Evolutionary conservation across 2,797 vertebrate genomes (phyloP).

Genomic region (Lepilemur septentrionalis): DNA sequence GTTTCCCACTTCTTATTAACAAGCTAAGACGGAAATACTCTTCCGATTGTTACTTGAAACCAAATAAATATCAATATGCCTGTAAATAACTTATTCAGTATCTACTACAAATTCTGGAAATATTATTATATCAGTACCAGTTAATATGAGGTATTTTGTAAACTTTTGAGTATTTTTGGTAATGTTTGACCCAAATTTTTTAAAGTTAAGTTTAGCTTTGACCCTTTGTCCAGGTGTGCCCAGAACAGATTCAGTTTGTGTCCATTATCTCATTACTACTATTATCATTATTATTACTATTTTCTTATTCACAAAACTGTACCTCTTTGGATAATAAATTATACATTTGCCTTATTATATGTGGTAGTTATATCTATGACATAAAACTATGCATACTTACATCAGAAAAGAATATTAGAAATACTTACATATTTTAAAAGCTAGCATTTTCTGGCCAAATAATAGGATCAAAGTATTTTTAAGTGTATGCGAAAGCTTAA

Average conservation of each 20-base stretch:
- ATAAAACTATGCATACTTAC: not conserved
- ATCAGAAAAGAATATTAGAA: slow-evolving; percentile 14
- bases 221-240: not conserved
- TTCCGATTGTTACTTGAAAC: slow-evolving; percentile 25
- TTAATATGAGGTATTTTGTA: not conserved
- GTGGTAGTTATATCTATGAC: not conserved
- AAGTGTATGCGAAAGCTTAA: slow-evolving; percentile 12
- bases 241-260: not conserved
- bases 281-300: not conserved
- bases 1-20: not conserved
- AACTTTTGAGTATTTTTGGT: not conserved
- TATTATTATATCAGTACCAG: not conserved
- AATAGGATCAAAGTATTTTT: not conserved
- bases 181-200: not conserved
- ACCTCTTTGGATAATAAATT: slow-evolving; percentile 9
- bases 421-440: slow-evolving; percentile 27
- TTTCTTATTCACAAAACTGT: not conserved
- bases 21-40: not conserved
- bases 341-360: not conserved
- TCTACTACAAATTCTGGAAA: not conserved
- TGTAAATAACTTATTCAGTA: slow-evolving; percentile 11
- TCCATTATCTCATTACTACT: not conserved
- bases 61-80: not conserved
- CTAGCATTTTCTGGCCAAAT: not conserved
- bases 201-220: not conserved